phyloP scores from a whole-genome alignment of 2,888 invertebrate genomes.

The Idaea biselata region DNA sequence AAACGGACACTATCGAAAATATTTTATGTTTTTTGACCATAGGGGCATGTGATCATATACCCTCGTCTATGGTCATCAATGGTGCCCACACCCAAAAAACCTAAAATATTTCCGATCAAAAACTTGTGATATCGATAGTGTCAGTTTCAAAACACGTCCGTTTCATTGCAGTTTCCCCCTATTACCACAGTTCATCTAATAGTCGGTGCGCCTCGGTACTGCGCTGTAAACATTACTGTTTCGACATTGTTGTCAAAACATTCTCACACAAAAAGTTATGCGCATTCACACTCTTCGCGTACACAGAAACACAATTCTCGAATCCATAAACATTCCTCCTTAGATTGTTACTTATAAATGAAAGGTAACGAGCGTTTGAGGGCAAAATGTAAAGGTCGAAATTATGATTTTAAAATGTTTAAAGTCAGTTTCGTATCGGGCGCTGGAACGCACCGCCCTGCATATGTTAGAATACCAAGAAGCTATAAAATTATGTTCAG shows the following conservation, averaged over 20 bases:
- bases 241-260: constrained; percentile 31
- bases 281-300: constrained; percentile 21
- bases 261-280: constrained; percentile 26
- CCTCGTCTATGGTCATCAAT: too few species aligned
- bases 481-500: constrained; percentile 68
- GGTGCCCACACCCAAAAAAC: too few species aligned
- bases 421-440: constrained; percentile 34
- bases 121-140: too few species aligned
- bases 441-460: constrained; percentile 48
- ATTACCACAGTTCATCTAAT: constrained; percentile 14
- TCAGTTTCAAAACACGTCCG: too few species aligned
- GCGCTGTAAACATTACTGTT: constrained; percentile 26
- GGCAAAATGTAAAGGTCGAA: constrained; percentile 39
- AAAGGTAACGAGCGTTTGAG: constrained; percentile 44
- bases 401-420: constrained; percentile 50
- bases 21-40: too few species aligned
- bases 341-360: constrained; percentile 54
- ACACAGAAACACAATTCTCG: constrained; percentile 35
- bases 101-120: too few species aligned
- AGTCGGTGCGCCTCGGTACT: too few species aligned
- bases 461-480: constrained; percentile 61
- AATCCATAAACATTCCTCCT: constrained; percentile 50
- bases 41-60: too few species aligned
- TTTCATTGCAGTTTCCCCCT: too few species aligned
- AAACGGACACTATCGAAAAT: too few species aligned